Percentiles rank a stretch among this genome's conserved stretches.
phyloP scores from a whole-genome alignment of 2,113 vertebrate species.

The Galeopterus variegatus region DNA sequence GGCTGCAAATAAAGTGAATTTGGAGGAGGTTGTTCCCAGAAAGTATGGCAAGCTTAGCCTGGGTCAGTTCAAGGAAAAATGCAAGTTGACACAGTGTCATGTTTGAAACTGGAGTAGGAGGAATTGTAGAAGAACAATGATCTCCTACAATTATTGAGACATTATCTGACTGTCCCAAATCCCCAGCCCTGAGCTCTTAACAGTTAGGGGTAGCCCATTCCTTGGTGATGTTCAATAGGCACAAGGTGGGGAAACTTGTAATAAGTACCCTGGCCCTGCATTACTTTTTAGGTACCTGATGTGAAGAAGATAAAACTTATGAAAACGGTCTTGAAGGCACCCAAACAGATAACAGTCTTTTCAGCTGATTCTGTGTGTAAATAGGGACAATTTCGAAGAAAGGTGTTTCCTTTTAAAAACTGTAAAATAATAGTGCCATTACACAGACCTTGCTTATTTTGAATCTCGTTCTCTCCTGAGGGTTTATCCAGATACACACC shows the following conservation, averaged over 20 bases:
- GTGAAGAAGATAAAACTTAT: neutral
- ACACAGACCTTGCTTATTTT: neutral
- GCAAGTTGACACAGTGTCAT: neutral
- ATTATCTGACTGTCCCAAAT: neutral
- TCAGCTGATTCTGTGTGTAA: slow-evolving; percentile 43
- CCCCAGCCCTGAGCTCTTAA: neutral
- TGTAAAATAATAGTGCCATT: slow-evolving; percentile 50
- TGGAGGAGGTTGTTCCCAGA: neutral
- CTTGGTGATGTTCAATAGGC: neutral
- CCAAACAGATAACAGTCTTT: slow-evolving; percentile 38
- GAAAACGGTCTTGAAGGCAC: slow-evolving; percentile 47
- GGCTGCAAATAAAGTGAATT: slow-evolving; percentile 60
- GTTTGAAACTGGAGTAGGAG: neutral
- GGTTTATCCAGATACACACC: neutral
- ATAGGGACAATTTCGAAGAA: slow-evolving; percentile 65
- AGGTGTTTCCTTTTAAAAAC: slow-evolving; percentile 60
- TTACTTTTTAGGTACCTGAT: neutral
- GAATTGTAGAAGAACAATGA: neutral
- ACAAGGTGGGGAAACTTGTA: neutral
- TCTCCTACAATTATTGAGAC: neutral
- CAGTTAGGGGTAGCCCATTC: neutral
- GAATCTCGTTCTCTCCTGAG: neutral
- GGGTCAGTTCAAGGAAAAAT: neutral
- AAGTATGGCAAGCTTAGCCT: neutral
- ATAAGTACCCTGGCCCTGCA: neutral